Base-by-base conservation (phyloP, 2,797 vertebrate genomes). In the Alectoris magna region DNA sequence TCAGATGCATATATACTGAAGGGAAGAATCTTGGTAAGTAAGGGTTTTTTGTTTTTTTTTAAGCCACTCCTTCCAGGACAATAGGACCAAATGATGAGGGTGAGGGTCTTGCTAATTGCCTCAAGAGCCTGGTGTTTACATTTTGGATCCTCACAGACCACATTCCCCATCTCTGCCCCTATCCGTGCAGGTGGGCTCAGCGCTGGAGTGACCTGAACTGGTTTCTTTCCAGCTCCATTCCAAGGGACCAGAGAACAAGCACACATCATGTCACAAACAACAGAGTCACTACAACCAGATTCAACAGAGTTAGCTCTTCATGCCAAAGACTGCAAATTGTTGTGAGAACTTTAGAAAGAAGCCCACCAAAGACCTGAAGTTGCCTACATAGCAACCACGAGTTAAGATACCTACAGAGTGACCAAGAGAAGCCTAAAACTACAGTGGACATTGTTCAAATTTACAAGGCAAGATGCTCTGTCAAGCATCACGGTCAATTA, bases 221-320 rank as follows among this genome's bases (percentile, higher is more conserved):
- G 36, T 88, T 90, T 88, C 60, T 86, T 44, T 55, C 34, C 1
- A 2, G 60, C 51, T 73, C 14, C 3, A 36, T 74, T 92, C 39
- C 38, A 60, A 56, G 83, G 68, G 60, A 66, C 62, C 13, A 31
- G 39, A 79, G 84, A 78, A 82, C 80, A 90, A 68, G 68, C 56
- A 94, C 55, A 79, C 63, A 86, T 15, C 12, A 18, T 26, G 58
- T 62, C 86, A 79, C 75, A 88, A 72, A 71, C 88, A 88, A 85
- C 39, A 90, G 88, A 46, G 78, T 10, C 44, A 48, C 84, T 85
- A 89, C 82, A 82, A 91, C 87, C 78, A 92, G 83, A 86, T 60
- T 8, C 1, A 12, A 76, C 67, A 76, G 64, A 56, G 59, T 11
- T 48, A 24, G 17, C 31, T 75, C 95, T 94, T 78, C 70, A 38